phyloP scores from a whole-genome alignment of 1,140 invertebrate species.

The Cyphomyrmex costatus region DNA sequence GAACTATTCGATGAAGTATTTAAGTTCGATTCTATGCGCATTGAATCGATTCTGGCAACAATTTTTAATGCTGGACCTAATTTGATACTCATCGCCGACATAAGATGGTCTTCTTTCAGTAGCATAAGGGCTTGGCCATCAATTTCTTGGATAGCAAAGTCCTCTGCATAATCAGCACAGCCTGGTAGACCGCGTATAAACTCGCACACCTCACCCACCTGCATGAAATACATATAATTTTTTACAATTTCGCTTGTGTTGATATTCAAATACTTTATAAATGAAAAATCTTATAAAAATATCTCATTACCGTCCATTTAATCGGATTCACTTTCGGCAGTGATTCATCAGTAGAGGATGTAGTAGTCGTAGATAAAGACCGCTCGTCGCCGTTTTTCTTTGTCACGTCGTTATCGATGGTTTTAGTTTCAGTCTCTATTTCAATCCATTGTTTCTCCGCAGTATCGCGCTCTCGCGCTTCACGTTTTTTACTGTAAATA shows the following conservation, averaged over 20 bases:
- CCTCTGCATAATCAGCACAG: constrained; percentile 97
- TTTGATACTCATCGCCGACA: constrained; percentile 97
- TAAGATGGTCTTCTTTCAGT: constrained; percentile 97
- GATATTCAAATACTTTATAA: background rate
- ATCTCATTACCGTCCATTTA: constrained; percentile 90
- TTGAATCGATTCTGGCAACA: constrained; percentile 94
- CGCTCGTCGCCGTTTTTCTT: constrained; percentile 87
- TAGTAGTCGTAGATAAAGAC: constrained; percentile 85
- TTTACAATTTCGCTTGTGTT: background rate
- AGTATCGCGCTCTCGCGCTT: constrained; percentile 77
- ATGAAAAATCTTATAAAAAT: background rate
- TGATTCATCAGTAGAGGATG: constrained; percentile 84
- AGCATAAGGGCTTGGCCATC: constrained; percentile 97
- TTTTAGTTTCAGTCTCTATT: constrained; percentile 82
- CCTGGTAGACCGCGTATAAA: constrained; percentile 95
- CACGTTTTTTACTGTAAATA: constrained; percentile 84
- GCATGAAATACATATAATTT: constrained; percentile 55
- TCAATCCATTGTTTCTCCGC: constrained; percentile 84
- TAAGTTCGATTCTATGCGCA: constrained; percentile 88
- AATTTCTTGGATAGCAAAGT: constrained; percentile 98
- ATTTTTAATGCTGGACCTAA: constrained; percentile 98
- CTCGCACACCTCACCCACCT: constrained; percentile 93
- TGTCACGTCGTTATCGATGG: constrained; percentile 78
- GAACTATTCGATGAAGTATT: constrained; percentile 81
- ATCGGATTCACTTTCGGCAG: constrained; percentile 90